phyloP scores from a whole-genome alignment of 2,888 invertebrate genomes.

The Poecilus cupreus region DNA sequence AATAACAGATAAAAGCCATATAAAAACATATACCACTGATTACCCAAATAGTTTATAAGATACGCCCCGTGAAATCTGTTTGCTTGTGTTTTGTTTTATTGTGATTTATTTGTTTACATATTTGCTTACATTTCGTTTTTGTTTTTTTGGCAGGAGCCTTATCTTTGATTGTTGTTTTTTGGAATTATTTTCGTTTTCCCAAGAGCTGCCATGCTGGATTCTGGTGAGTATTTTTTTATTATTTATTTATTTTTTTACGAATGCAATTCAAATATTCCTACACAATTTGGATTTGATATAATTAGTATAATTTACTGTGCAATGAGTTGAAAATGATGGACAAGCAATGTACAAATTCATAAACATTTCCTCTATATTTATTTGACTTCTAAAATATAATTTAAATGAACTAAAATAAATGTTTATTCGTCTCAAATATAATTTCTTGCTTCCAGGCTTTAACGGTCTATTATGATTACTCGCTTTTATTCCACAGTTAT shows the following conservation, averaged over 20 bases:
- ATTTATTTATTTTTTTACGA: not conserved
- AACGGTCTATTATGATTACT: no score
- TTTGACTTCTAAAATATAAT: no score
- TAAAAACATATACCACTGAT: not conserved
- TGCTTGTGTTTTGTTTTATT: not conserved
- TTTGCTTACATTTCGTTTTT: constrained; percentile 64
- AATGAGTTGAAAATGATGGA: no score
- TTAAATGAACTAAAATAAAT: no score
- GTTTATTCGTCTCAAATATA: no score
- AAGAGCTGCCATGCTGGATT: constrained; percentile 73
- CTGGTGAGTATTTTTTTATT: constrained; percentile 75
- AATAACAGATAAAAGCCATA: not conserved
- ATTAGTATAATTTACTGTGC: no score
- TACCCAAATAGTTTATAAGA: constrained; percentile 11
- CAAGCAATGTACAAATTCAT: no score
- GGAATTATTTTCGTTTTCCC: constrained; percentile 60
- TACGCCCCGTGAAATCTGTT: not conserved
- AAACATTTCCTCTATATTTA: no score
- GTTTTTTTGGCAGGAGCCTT: constrained; percentile 70
- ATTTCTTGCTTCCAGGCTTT: no score
- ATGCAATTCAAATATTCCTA: no score
- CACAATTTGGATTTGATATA: no score
- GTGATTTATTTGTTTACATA: constrained; percentile 61
- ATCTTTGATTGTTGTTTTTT: constrained; percentile 57
- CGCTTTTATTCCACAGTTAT: no score